phyloP scores from a whole-genome alignment of 2,113 vertebrate species.

The Tachuris rubrigastra region DNA sequence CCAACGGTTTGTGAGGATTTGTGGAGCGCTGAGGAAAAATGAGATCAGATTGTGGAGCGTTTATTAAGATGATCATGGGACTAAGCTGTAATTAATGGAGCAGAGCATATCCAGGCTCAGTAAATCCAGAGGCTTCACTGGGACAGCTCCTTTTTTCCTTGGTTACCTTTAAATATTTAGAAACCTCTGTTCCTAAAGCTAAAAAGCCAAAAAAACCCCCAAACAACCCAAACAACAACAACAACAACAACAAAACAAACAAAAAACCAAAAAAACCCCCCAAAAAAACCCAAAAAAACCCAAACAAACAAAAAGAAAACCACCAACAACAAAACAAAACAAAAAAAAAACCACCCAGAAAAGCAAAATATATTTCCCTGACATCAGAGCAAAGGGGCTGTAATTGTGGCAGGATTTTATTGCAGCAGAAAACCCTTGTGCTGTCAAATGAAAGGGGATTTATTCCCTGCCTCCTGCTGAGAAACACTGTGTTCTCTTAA shows the following conservation, averaged over 20 bases:
- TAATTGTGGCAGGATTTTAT: not conserved
- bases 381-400: not conserved
- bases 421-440: not conserved
- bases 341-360: not conserved
- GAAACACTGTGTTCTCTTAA: not conserved
- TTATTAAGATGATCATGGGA: not conserved
- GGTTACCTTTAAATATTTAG: not conserved
- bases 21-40: not conserved
- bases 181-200: not conserved
- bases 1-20: not conserved
- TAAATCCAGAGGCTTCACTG: not conserved
- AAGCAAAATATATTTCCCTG: not conserved
- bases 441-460: not conserved
- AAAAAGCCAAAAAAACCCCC: not conserved
- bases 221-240: too few relatives aligned
- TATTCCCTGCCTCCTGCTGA: not conserved
- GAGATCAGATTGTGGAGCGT: not conserved
- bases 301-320: too few relatives aligned
- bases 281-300: too few relatives aligned
- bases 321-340: too few relatives aligned
- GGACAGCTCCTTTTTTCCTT: not conserved
- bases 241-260: too few relatives aligned
- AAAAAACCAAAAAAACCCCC: too few relatives aligned
- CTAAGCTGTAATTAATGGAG: not conserved
- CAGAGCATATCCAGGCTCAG: not conserved